Evolutionary conservation across 2,888 invertebrate species (phyloP), one percentile per base, ranked within the genome.

Genomic region (Drosophila pseudotakahashii): DNA sequence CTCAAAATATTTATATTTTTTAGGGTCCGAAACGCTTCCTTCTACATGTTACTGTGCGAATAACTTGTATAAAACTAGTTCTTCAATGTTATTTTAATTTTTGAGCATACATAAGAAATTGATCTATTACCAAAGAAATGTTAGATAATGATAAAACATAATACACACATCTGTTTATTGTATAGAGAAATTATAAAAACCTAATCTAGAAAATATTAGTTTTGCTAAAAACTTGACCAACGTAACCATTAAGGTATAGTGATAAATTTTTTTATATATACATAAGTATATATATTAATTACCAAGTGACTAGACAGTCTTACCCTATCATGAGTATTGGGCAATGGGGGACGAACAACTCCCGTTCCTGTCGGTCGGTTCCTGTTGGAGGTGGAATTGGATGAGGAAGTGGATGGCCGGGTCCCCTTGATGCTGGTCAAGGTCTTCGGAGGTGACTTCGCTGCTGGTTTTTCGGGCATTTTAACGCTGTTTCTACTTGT

Each of bases 301-400:
- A n/a, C n/a, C n/a, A n/a, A n/a, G n/a, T n/a, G n/a, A n/a, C n/a
- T n/a, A n/a, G n/a, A n/a, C n/a, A n/a, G n/a, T 1, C 69, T 81
- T 54, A 88, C 82, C 53, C 82, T 73, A 53, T 83, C 82, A 23
- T 82, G 88, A 30, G 61, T 32, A 14, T 55, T 73, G 13, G 73
- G 36, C 45, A 73, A 14, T 2, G 58, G 73, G 1, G 66, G 44
- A 10, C 63, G 62, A 48, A 9, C 26, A 5, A 41, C 11, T 26
- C 11, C 48, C 11, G 58, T 6, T 13, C 39, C 55, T 6, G 39
- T 11, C n/a, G 62, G 48, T 48, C 26, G 34, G 11, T 6, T n/a
- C 63, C 26, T 48, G n/a, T 5, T n/a, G 39, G 55, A 30, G 11
- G 30, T 32, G 34, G 48, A 16, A 9, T 62, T 61, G 11, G 45